Evolutionary conservation across 2,797 vertebrate genomes (phyloP), one percentile per base, ranked within the genome.

Genomic region (Sebastes itinus): DNA sequence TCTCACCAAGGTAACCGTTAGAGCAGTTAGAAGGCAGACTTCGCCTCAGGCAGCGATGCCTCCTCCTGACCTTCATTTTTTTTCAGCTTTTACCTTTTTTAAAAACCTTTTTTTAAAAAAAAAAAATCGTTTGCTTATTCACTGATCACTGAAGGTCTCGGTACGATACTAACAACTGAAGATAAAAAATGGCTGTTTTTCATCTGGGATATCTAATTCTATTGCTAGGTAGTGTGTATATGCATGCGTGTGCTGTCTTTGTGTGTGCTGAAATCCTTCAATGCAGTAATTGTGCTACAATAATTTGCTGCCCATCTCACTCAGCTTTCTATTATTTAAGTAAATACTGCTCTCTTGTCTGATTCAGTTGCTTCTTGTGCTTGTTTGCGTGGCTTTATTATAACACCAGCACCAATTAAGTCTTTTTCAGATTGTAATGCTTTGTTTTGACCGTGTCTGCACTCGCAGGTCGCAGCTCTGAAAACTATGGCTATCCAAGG

Each of bases 401-500:
- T 70, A 62, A 71, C 35, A 22, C 9, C 23, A 32, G 33, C 12
- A 16, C 16, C 72, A 74, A 67, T 81, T 3, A 77, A 74, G 52
- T 76, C 16, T 28, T 68, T 67, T 42, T 76, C 49, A 52, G 63
- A 58, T 32, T 72, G 22, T 75, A 16, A 70, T n/a, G 16, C 82
- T 75, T 77, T 80, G 30, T 56, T 75, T 80, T 78, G 67, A 35
- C 28, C 78, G 33, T 27, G 3, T 70, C 30, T 64, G 75, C 38
- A 22, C 89, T 83, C 95, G 33, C 33, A 98, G 99, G 97, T 99
- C 61, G 93, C 96, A 69, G 97, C 97, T 64, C 94, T 99, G 77
- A 99, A 98, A 94, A 96, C 97, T 4, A 98, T 98, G 97, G 97
- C 96, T 35, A 97, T 94, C 82, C 97, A 98, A 91, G 98, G 98